Percentiles rank a stretch among this genome's conserved stretches.
phyloP scores from a whole-genome alignment of 2,113 vertebrate genomes.

The Pachyramphus minor region DNA sequence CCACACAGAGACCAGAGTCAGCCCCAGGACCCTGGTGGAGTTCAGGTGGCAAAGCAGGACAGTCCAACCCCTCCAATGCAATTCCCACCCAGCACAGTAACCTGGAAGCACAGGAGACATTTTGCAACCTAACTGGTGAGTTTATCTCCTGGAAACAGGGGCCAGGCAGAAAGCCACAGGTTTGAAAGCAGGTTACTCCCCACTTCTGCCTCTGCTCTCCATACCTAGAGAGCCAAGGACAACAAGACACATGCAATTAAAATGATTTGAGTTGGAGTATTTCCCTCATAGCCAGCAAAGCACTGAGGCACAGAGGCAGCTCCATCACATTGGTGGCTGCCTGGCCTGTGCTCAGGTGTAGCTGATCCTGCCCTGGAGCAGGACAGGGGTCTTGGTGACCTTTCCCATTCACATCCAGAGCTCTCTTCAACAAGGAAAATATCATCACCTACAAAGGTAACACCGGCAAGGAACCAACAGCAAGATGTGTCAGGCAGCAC shows the following conservation, averaged over 20 bases:
- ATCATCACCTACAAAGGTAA: accelerated
- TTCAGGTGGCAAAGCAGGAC: not conserved
- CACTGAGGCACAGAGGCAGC: not conserved
- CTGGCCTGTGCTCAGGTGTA: not conserved
- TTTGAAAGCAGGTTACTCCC: not conserved
- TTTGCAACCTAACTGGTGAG: not conserved
- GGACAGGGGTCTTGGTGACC: not conserved
- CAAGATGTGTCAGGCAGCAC: not conserved
- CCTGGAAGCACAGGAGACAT: not conserved
- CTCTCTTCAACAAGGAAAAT: not conserved
- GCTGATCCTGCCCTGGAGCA: not conserved
- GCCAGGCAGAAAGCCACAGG: accelerated
- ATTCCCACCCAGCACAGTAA: not conserved
- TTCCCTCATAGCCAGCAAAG: not conserved
- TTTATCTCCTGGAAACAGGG: not conserved
- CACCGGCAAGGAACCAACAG: accelerated
- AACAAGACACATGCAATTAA: not conserved
- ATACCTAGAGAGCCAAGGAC: not conserved
- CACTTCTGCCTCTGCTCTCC: not conserved
- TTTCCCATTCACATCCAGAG: not conserved
- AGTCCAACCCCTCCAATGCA: not conserved
- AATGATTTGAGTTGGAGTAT: accelerated
- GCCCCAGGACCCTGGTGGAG: not conserved
- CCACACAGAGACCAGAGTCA: not conserved
- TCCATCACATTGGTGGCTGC: accelerated